Evolutionary conservation across 2,888 invertebrate species (phyloP).

Genomic region (Clusia tigrina): DNA sequence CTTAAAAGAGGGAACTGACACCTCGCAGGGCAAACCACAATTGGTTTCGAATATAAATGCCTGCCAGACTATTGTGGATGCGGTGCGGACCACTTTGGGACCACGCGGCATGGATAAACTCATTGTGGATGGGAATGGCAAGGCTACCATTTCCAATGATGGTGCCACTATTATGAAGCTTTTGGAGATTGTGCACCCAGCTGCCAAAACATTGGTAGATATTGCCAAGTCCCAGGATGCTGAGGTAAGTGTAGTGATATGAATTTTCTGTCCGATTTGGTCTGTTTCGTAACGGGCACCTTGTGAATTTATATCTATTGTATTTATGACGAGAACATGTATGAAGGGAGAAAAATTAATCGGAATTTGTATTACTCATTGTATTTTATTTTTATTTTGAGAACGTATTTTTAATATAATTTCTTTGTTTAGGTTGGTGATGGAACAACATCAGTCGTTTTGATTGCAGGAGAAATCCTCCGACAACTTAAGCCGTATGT

Average conservation of each 20-base stretch:
- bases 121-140: constrained; percentile 88
- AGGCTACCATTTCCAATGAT: constrained; percentile 98
- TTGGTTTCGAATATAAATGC: constrained; percentile 97
- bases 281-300: too few species aligned
- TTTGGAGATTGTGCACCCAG: constrained; percentile 97
- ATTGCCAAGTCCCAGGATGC: constrained; percentile 99
- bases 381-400: neutral
- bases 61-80: constrained; percentile 93
- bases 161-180: constrained; percentile 99
- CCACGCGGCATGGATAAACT: constrained; percentile 99
- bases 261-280: too few species aligned
- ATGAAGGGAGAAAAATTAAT: too few species aligned
- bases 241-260: constrained; percentile 82
- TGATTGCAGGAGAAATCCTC: constrained; percentile 93
- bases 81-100: constrained; percentile 94
- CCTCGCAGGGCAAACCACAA: constrained; percentile 94
- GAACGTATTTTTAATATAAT: neutral
- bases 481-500: constrained; percentile 94
- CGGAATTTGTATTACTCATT: too few species aligned
- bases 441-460: constrained; percentile 97
- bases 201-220: constrained; percentile 96
- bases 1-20: constrained; percentile 97
- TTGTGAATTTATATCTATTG: too few species aligned
- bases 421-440: constrained; percentile 83
- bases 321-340: constrained; percentile 23